Evolutionary conservation across 2,888 invertebrate species (phyloP).

Genomic region (Caenorhabditis japonica): DNA sequence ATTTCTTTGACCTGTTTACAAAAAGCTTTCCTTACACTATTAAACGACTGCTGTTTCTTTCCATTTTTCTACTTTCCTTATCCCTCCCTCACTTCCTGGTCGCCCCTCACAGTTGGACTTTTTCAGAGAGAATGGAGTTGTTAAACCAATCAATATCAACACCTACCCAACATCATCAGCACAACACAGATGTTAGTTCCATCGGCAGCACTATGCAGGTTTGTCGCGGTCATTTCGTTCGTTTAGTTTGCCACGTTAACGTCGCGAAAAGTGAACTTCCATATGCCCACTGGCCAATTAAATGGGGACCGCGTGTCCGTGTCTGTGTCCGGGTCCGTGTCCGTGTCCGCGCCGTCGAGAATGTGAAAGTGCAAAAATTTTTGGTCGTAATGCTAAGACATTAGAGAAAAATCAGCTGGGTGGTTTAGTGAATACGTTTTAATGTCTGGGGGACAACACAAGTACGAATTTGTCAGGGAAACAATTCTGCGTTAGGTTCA

Average conservation of each 20-base stretch:
- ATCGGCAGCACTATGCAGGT: conserved; percentile 27
- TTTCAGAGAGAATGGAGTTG: conserved; percentile 42
- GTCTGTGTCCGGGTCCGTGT: no score
- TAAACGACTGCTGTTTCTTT: no score
- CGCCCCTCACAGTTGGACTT: no score
- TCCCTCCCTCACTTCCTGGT: background rate
- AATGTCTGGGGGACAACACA: conserved; percentile 1
- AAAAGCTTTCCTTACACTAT: no score
- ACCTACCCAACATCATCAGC: conserved; percentile 3
- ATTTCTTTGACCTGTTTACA: no score
- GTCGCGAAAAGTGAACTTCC: conserved; percentile 4
- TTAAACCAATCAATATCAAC: conserved; percentile 42
- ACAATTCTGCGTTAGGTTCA: no score
- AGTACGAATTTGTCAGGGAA: conserved; percentile 5
- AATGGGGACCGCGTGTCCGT: conserved; percentile 9
- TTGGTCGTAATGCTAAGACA: conserved; percentile 15
- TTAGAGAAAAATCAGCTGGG: conserved; percentile 17
- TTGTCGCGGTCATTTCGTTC: background rate
- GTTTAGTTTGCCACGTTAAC: no score
- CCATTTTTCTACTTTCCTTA: no score
- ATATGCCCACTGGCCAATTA: conserved; percentile 43
- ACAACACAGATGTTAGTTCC: conserved; percentile 8
- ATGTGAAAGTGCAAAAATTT: conserved; percentile 42
- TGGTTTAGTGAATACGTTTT: background rate
- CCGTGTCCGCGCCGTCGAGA: no score